Evolutionary conservation across 2,888 invertebrate genomes (phyloP).

Genomic region (Parasteatoda lunata): DNA sequence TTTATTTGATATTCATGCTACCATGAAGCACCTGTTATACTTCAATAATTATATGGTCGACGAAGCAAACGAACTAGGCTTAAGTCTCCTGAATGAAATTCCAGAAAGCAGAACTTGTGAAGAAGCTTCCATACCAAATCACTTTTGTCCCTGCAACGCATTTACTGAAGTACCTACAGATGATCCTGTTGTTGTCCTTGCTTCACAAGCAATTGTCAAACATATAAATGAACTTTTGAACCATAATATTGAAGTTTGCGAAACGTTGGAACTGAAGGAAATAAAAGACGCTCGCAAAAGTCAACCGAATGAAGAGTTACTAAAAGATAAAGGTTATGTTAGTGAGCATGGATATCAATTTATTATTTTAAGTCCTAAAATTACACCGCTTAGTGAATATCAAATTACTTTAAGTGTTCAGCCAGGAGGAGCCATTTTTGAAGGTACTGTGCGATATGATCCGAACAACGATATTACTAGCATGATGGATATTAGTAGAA

Average conservation of each 20-base stretch:
- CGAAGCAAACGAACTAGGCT: constrained; percentile 12
- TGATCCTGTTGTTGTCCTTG: constrained; percentile 15
- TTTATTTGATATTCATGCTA: constrained; percentile 77
- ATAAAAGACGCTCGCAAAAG: constrained; percentile 15
- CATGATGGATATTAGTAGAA: constrained; percentile 79
- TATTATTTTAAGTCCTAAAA: constrained; percentile 45
- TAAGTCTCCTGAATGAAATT: constrained; percentile 73
- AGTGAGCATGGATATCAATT: constrained; percentile 46
- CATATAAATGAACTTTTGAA: constrained; percentile 17
- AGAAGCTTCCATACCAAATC: constrained; percentile 73
- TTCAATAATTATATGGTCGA: constrained; percentile 71
- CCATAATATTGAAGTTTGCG: not conserved
- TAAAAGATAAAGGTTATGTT: constrained; percentile 46
- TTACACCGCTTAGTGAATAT: constrained; percentile 75
- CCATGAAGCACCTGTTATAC: constrained; percentile 82
- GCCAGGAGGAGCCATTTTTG: constrained; percentile 85
- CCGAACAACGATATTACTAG: constrained; percentile 50
- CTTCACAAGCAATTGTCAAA: constrained; percentile 20
- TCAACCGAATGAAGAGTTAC: constrained; percentile 52
- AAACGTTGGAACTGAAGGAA: not conserved
- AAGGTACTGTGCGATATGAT: constrained; percentile 81
- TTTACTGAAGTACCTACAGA: not conserved
- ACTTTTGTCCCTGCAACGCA: constrained; percentile 73
- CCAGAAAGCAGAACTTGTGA: constrained; percentile 73
- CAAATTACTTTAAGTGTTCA: constrained; percentile 80